phyloP scores from a whole-genome alignment of 2,797 vertebrate species.

The Myotis planiceps region DNA sequence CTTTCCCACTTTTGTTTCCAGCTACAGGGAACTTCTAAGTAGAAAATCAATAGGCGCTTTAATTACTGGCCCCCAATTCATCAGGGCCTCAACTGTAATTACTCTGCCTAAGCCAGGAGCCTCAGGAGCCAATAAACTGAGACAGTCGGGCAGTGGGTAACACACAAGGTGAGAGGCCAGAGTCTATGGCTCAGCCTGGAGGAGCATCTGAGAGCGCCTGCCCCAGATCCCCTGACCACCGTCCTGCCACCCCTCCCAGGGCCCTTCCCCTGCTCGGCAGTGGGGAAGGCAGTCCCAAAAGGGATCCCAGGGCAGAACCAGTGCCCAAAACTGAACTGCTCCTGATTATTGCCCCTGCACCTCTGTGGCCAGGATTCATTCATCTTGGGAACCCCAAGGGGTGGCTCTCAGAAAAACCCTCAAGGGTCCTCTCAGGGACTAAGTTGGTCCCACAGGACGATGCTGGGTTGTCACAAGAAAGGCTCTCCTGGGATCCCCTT shows the following conservation, averaged over 20 bases:
- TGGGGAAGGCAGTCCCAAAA: not conserved
- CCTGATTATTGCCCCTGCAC: not conserved
- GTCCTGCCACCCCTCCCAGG: not conserved
- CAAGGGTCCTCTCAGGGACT: not conserved
- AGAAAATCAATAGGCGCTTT: conserved; percentile 83
- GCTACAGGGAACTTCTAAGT: conserved; percentile 81
- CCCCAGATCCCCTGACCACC: not conserved
- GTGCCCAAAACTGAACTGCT: not conserved
- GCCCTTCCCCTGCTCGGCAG: not conserved
- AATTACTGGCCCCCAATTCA: conserved; percentile 84
- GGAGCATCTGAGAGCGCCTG: not conserved
- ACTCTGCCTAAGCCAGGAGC: conserved; percentile 68
- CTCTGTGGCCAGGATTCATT: not conserved
- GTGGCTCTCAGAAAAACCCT: not conserved
- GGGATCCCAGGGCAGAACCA: not conserved
- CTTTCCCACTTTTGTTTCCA: conserved; percentile 62
- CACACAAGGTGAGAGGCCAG: not conserved
- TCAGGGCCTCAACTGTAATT: conserved; percentile 82
- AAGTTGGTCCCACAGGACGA: not conserved
- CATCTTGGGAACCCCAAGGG: not conserved
- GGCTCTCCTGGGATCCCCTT: not conserved
- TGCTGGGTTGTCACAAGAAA: not conserved
- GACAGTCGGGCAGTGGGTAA: not conserved
- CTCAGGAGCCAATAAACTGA: conserved; percentile 51
- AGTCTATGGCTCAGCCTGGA: not conserved